These are phyloP conservation scores for Heliconius aoede DNA, from an alignment of 2,888 invertebrate genomes.

Conservation along the genomic window DNA sequence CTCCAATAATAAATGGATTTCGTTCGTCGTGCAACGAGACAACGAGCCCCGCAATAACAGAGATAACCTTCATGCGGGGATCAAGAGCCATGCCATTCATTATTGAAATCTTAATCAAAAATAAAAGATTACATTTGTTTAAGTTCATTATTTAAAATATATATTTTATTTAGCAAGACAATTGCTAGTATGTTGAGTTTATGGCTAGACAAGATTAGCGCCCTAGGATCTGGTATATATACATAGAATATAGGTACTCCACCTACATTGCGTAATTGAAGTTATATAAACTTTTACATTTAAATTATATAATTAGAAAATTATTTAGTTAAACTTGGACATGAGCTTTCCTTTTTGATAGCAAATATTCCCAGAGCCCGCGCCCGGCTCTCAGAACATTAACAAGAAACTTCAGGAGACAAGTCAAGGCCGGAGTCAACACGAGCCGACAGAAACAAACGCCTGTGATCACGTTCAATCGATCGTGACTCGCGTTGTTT, in stretches of 20 bases:
- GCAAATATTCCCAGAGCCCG: conserved; percentile 9
- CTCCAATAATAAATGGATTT: conserved; percentile 77
- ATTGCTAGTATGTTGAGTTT: background rate
- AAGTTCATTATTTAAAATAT: background rate
- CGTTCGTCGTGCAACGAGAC: conserved; percentile 66
- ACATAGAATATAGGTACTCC: background rate
- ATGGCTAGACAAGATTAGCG: background rate
- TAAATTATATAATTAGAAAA: background rate
- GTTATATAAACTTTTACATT: background rate
- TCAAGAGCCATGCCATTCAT: conserved; percentile 45
- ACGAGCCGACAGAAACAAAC: conserved; percentile 54
- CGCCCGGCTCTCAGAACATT: conserved; percentile 24
- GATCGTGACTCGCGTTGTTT: conserved; percentile 55
- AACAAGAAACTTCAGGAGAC: conserved; percentile 48
- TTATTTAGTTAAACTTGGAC: background rate
- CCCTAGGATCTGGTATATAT: background rate
- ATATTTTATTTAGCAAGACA: background rate
- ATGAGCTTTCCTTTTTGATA: background rate
- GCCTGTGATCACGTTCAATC: conserved; percentile 54
- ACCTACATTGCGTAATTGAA: background rate
- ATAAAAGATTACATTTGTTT: background rate
- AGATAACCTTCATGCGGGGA: conserved; percentile 69
- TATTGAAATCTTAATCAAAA: conserved; percentile 18
- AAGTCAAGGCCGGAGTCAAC: conserved; percentile 59
- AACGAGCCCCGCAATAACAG: conserved; percentile 60